A percentile compares a stretch with the other conserved stretches of the same genome.
These are phyloP conservation scores for Diogma glabrata DNA, from an alignment of 2,888 invertebrate species.

Conservation along the genomic window DNA sequence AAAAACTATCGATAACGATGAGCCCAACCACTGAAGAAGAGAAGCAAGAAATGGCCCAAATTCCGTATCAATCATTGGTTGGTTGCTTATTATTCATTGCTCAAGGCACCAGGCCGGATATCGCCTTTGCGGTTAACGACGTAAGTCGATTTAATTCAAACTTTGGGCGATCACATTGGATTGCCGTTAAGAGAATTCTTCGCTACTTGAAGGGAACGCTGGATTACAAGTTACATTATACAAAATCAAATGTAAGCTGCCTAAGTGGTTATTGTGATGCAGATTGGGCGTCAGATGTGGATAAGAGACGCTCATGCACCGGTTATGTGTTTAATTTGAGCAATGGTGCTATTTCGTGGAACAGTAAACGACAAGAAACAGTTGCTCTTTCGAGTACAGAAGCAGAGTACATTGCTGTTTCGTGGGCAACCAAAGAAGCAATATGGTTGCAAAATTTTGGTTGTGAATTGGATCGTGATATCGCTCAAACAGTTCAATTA, in stretches of 20 bases:
- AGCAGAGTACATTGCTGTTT: neutral
- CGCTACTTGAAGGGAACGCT: too few relatives aligned
- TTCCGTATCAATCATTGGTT: conserved; percentile 14
- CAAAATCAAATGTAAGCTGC: neutral
- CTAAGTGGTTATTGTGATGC: neutral
- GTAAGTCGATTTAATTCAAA: neutral
- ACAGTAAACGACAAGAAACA: too few relatives aligned
- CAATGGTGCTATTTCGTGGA: conserved; percentile 1
- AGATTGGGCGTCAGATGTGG: neutral
- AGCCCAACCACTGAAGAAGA: conserved; percentile 15
- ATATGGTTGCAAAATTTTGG: neutral
- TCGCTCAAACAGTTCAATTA: neutral
- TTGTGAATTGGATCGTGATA: neutral
- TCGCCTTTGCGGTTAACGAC: too few relatives aligned
- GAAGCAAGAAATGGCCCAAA: conserved; percentile 11
- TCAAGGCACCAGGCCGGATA: too few relatives aligned
- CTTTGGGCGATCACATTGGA: too few relatives aligned
- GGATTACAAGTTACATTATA: neutral
- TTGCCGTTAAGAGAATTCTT: too few relatives aligned
- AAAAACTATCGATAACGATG: conserved; percentile 13
- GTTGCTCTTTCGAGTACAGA: too few relatives aligned
- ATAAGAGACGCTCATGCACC: neutral
- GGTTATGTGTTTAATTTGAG: neutral
- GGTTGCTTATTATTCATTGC: conserved; percentile 8
- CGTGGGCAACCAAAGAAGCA: neutral